Evolutionary conservation across 1,140 invertebrate species (phyloP), one percentile per base, ranked within the genome.

Genomic region (Caenorhabditis briggsae): DNA sequence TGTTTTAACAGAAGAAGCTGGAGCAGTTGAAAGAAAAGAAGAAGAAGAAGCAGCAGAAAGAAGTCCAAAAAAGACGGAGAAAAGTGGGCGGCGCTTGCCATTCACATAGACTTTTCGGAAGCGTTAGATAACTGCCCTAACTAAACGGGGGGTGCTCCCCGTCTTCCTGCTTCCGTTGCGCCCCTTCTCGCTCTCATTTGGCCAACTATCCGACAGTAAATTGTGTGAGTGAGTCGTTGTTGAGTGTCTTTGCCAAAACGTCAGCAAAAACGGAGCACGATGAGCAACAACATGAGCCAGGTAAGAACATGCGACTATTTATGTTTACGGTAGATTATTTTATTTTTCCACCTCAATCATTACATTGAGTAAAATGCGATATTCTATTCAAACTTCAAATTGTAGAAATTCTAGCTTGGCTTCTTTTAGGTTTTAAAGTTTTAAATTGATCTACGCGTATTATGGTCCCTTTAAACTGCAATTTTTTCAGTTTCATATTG

Each of bases 91-190:
- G 16, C 7, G 70, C 70, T 78, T 78, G 70, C 70, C 46, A 78
- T 78, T 78, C 70, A 78, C 70, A 78, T 41, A 78, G 70, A 78
- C 70, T 78, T 78, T 78, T 78, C 70, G 70, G 70, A 78, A 78
- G 70, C 70, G 70, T 78, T 78, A 78, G 70, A 78, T 78, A 78
- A 78, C 70, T 78, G 70, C 70, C 43, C 70, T 78, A 78, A 78
- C 70, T 78, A 78, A 78, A 78, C 46, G 70, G 70, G 70, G 70
- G 46, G 18, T 33, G 33, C 33, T 23, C 70, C 70, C 70, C 43
- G 43, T 50, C 46, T 78, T 50, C 70, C 46, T 20, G 46, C 46
- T 50, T 78, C 70, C 46, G 43, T 23, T 41, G 46, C n/a, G 25
- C 14, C 46, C 33, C 33, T 33, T 33, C 33, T 50, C 59, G 48